A percentile compares a stretch with the other conserved stretches of the same genome.
phyloP scores from a whole-genome alignment of 2,888 invertebrate species.

The Tetanocera ferruginea region DNA sequence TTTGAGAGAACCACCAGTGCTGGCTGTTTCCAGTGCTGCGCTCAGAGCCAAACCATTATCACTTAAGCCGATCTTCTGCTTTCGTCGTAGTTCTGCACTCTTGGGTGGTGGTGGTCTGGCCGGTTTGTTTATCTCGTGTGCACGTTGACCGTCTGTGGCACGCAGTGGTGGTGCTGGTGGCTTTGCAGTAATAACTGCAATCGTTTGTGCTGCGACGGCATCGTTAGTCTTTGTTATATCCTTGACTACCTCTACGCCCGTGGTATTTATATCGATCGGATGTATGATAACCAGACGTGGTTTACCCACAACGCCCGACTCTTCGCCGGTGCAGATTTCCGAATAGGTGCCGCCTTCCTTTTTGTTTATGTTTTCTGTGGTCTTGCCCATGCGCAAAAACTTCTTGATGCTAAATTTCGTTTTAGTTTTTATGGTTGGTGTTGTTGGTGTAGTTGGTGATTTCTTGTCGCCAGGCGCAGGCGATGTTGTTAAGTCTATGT shows the following conservation, averaged over 20 bases:
- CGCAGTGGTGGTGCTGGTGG: conserved; percentile 86
- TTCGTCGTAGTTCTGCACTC: conserved; percentile 75
- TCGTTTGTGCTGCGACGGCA: conserved; percentile 63
- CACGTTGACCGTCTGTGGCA: conserved; percentile 63
- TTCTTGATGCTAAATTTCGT: conserved; percentile 87
- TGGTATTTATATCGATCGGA: conserved; percentile 87
- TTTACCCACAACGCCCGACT: conserved; percentile 70
- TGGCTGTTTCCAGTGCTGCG: conserved; percentile 23
- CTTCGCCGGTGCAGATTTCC: conserved; percentile 67
- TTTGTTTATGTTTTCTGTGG: conserved; percentile 70
- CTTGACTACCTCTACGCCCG: conserved; percentile 83
- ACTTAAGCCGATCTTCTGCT: conserved; percentile 70
- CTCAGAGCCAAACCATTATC: neutral
- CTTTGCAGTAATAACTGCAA: conserved; percentile 70
- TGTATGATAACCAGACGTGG: conserved; percentile 88
- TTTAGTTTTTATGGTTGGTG: conserved; percentile 73
- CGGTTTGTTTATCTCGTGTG: conserved; percentile 74
- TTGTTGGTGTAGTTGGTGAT: conserved; percentile 55
- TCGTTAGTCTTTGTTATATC: conserved; percentile 72
- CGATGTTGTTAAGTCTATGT: conserved; percentile 44
- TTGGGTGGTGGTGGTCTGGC: conserved; percentile 82
- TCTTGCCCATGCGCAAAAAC: conserved; percentile 84
- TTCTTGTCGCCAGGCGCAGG: conserved; percentile 48
- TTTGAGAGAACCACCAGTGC: conserved; percentile 62
- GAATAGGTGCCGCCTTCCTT: conserved; percentile 70